Base-by-base conservation (phyloP, 2,888 invertebrate genomes). In the Sinelater perroti region DNA sequence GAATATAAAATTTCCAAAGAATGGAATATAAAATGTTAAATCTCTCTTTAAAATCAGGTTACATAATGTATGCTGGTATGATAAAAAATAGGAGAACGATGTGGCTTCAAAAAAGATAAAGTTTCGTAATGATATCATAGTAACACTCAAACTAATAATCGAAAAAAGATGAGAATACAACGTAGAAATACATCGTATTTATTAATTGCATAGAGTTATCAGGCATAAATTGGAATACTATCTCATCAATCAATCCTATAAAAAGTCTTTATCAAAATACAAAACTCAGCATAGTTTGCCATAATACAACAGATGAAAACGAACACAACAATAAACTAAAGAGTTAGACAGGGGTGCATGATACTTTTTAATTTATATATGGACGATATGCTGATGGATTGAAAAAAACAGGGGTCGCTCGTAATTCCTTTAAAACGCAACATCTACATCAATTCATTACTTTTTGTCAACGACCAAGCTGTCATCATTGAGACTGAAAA, bases 111-210 rank as follows among this genome's bases (percentile, higher is more conserved):
- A 14, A 38, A 38, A 16, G 17, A 10, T 8, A 17, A 10, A 21
- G n/a, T 42, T 24, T n/a, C 21, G 42, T 21, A 42, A 11, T 11
- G 42, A 42, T 42, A 24, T 24, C 8, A 13, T 42, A 11, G 5
- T 21, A 18, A 42, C 20, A 4, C 20, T 42, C 3, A 42, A 42
- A 42, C 7, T 42, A 13, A 42, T 42, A 5, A 42, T 21, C 14
- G 21, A 42, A 10, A 42, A 42, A 42, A 4, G 42, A 21, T 8
- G 42, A 6, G 21, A 42, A 42, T 42, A 21, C 21, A 42, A 42
- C 10, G 7, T 8, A 6, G 20, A 42, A 21, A 42, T 24, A 4
- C 42, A 42, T 10, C 3, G 24, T 7, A 3, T 21, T 42, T 16
- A 38, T 38, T 4, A 17, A 38, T 14, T 38, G 6, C 16, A 42